Base-by-base conservation (phyloP, 2,888 invertebrate genomes). In the Sphecodes monilicornis region DNA sequence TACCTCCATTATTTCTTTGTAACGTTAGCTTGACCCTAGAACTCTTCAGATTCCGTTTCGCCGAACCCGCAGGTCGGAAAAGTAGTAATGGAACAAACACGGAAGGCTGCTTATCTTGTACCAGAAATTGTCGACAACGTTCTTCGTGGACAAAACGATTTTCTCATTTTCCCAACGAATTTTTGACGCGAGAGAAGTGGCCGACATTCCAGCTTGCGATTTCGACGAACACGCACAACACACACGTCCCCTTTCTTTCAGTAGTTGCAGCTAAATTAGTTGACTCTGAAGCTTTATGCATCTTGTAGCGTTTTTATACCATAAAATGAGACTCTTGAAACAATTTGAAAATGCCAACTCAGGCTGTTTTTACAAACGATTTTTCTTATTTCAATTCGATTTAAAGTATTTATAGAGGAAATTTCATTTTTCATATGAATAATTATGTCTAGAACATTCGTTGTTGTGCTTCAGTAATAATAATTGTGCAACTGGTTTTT, bases 211-310 rank as follows among this genome's bases (percentile, higher is more conserved):
- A 16, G 29, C 60, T 16, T 60, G 60, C 60, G 60, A 60, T 29
- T 60, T 60, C 60, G 60, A 60, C 29, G 60, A 60, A 60, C 60
- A 60, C 60, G 26, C 60, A 60, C 60, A 50, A 60, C 60, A 60
- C 60, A 60, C 60, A 60, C 60, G 60, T 60, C 26, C 60, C 60
- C 60, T 60, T 57, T 60, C 60, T 60, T 60, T 60, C 60, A 60
- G 60, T 60, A 60, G 60, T 60, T 60, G 60, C 60, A 60, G 60
- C 60, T 60, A 60, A 60, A 16, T 60, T 60, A 60, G 60, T 29
- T 29, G 60, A 60, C 60, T n/a, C n/a, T 29, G 60, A 29, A 29
- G 60, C 29, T 60, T 60, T 16, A 16, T 60, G 60, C 60, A 16
- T 6, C 6, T 29, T 26, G 13, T 5, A 16, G 26, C 43, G 1